Percentiles rank a stretch among this genome's conserved stretches.
Evolutionary conservation across 2,888 invertebrate species (phyloP).

Genomic region (Caenorhabditis doughertyi): DNA sequence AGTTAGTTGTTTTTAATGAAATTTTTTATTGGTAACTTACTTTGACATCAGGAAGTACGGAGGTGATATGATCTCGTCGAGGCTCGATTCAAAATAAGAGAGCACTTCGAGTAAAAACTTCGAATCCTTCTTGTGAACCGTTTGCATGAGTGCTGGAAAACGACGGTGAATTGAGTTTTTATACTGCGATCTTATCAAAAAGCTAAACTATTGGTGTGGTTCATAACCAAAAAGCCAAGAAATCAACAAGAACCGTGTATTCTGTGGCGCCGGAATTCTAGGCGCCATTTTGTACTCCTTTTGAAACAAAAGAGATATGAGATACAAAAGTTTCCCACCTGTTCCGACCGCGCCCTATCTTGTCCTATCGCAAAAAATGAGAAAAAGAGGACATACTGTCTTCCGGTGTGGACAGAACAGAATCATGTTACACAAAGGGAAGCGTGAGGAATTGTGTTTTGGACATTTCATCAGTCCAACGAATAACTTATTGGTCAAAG

Average conservation of each 20-base stretch:
- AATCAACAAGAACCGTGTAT: conserved; percentile 15
- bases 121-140: background rate
- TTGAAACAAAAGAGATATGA: conserved; percentile 1
- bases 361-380: conserved; percentile 19
- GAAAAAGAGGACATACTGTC: conserved; percentile 18
- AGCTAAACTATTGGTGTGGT: conserved; percentile 1
- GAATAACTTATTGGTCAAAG: conserved; percentile 15
- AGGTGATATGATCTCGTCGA: conserved; percentile 10
- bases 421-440: conserved; percentile 3
- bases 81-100: conserved; percentile 2
- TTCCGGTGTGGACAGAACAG: conserved; percentile 26
- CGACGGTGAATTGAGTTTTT: background rate
- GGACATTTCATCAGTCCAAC: background rate
- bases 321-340: conserved; percentile 26
- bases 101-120: conserved; percentile 13
- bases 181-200: background rate
- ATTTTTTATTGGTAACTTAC: background rate
- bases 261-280: conserved; percentile 27
- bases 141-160: conserved; percentile 33
- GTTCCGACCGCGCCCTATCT: conserved; percentile 39
- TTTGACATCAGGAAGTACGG: conserved; percentile 5
- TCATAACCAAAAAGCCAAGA: conserved; percentile 24
- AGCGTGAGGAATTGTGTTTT: conserved; percentile 43
- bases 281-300: conserved; percentile 38
- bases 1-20: background rate